phyloP scores from a whole-genome alignment of 2,113 vertebrate genomes.

The Nyctibius bracteatus region DNA sequence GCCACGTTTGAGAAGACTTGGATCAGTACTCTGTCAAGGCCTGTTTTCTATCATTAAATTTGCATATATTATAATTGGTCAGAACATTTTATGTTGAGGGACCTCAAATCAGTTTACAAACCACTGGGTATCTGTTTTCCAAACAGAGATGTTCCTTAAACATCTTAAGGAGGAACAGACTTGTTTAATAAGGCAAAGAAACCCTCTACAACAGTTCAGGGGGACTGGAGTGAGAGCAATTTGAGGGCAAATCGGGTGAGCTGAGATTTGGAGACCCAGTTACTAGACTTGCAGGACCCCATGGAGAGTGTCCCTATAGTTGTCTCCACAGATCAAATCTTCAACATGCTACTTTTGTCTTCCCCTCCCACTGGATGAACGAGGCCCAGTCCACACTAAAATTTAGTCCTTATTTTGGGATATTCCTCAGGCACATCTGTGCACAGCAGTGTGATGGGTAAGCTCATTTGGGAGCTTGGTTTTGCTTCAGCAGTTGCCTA shows the following conservation, averaged over 20 bases:
- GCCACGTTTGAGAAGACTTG: not conserved
- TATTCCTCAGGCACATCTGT: not conserved
- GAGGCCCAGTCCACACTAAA: not conserved
- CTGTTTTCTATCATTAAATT: not conserved
- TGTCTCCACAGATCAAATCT: not conserved
- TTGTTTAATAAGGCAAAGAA: not conserved
- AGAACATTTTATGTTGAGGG: not conserved
- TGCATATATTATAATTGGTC: not conserved
- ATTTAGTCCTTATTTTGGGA: not conserved
- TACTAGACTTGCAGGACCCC: not conserved
- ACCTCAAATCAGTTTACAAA: not conserved
- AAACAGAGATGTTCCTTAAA: not conserved
- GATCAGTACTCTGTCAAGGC: not conserved
- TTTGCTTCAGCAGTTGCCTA: not conserved
- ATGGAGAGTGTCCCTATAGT: accelerated
- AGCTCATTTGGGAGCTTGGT: not conserved
- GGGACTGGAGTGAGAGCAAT: not conserved
- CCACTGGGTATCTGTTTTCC: not conserved
- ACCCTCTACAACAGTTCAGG: not conserved
- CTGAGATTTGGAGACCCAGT: not conserved
- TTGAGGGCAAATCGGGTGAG: not conserved
- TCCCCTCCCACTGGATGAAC: not conserved
- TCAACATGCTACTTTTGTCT: not conserved
- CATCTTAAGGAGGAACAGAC: not conserved
- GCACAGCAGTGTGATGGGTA: not conserved